Percentiles rank a stretch among this genome's conserved stretches.
Evolutionary conservation across 2,797 vertebrate species (phyloP).

Genomic region (Eupleurogrammus muticus): DNA sequence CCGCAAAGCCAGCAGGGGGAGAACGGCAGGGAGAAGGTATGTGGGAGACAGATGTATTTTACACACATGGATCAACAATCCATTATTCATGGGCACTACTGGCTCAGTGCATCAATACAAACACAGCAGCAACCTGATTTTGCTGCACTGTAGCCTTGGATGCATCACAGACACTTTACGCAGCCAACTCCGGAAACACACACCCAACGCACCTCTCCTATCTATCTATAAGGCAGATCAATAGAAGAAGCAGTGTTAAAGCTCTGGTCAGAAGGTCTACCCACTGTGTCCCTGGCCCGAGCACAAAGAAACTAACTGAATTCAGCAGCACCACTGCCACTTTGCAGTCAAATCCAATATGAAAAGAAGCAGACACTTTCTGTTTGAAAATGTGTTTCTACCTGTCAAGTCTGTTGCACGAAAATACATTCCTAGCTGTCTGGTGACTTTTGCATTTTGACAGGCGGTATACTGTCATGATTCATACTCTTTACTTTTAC

Average conservation of each 20-base stretch:
- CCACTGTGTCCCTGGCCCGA: slow-evolving; percentile 6
- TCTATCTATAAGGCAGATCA: slow-evolving; percentile 55
- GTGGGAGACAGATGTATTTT: slow-evolving; percentile 48
- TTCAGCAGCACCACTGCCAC: neutral
- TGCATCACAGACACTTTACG: slow-evolving; percentile 51
- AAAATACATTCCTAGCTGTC: slow-evolving; percentile 24
- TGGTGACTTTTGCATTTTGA: slow-evolving; percentile 25
- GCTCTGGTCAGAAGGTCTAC: slow-evolving; percentile 37
- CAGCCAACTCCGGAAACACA: slow-evolving; percentile 30
- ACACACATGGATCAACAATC: slow-evolving; percentile 65
- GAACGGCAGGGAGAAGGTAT: slow-evolving; percentile 12
- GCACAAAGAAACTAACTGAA: slow-evolving; percentile 23
- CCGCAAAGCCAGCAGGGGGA: slow-evolving; percentile 19
- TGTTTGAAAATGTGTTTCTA: slow-evolving; percentile 44
- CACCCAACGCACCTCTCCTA: slow-evolving; percentile 37
- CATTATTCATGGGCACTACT: slow-evolving; percentile 62
- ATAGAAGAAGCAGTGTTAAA: slow-evolving; percentile 48
- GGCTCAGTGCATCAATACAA: slow-evolving; percentile 62
- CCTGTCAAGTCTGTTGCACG: slow-evolving; percentile 18
- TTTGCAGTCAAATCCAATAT: slow-evolving; percentile 38
- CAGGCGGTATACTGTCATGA: slow-evolving; percentile 14
- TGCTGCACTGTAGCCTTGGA: slow-evolving; percentile 32
- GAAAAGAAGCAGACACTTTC: slow-evolving; percentile 24
- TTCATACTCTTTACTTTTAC: slow-evolving; percentile 19
- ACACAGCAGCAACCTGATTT: slow-evolving; percentile 56